phyloP scores from a whole-genome alignment of 2,113 vertebrate genomes.

The Mystacornis crossleyi region DNA sequence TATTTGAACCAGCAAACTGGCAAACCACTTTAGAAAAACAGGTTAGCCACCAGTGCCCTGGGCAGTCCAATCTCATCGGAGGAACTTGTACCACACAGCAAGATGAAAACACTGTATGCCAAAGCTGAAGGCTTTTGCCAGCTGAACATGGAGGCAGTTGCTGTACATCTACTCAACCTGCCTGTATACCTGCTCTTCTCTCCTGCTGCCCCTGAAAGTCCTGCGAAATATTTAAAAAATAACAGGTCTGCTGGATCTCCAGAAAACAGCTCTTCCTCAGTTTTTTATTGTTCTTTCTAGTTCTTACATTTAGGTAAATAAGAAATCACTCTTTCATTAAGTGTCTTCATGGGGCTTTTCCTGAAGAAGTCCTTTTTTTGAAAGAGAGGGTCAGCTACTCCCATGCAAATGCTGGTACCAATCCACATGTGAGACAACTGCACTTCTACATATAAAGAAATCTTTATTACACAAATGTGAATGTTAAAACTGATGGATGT shows the following conservation, averaged over 20 bases:
- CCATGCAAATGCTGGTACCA: background rate
- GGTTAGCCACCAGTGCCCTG: background rate
- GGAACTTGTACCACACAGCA: fast-evolving
- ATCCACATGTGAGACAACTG: background rate
- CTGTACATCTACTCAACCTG: background rate
- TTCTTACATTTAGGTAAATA: background rate
- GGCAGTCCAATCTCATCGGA: fast-evolving
- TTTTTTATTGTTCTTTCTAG: background rate
- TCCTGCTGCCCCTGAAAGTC: background rate
- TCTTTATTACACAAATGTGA: background rate
- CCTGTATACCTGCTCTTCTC: background rate
- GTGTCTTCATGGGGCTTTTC: background rate
- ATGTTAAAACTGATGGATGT: background rate
- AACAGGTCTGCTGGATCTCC: background rate
- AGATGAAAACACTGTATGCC: background rate
- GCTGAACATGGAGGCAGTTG: background rate
- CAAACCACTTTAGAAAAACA: background rate
- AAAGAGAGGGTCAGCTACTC: background rate
- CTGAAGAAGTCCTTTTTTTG: background rate
- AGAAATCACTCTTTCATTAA: background rate
- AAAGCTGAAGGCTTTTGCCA: background rate
- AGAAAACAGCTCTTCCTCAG: background rate
- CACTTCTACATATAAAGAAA: background rate
- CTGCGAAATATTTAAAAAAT: background rate
- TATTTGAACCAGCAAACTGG: background rate